phyloP scores from a whole-genome alignment of 2,797 vertebrate species.

The Rhinatrema bivittatum region DNA sequence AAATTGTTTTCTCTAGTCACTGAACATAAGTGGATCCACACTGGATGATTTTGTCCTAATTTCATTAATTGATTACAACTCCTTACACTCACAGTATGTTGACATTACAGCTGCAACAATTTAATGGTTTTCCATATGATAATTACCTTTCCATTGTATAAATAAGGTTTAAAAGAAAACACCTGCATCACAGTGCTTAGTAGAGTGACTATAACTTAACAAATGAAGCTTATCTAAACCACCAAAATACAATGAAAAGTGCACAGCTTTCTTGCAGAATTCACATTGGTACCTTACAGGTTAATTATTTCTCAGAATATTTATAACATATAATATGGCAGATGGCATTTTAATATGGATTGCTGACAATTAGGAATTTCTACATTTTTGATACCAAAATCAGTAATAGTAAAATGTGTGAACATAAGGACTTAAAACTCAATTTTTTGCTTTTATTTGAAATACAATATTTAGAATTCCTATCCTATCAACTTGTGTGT shows the following conservation, averaged over 20 bases:
- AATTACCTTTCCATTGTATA: slow-evolving; percentile 47
- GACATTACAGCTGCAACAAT: slow-evolving; percentile 62
- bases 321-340: slow-evolving; percentile 26
- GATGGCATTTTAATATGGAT: slow-evolving; percentile 23
- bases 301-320: slow-evolving; percentile 30
- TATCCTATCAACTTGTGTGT: slow-evolving; percentile 56
- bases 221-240: slow-evolving; percentile 40
- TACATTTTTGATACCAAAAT: slow-evolving; percentile 28
- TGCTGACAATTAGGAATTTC: slow-evolving; percentile 23
- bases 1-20: slow-evolving; percentile 51
- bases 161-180: slow-evolving; percentile 49
- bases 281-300: slow-evolving; percentile 58
- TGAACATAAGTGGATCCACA: slow-evolving; percentile 56
- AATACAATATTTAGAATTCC: slow-evolving; percentile 53
- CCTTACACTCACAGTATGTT: slow-evolving; percentile 52
- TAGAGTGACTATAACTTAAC: slow-evolving; percentile 37
- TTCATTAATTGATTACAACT: slow-evolving; percentile 57
- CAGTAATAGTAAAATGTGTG: slow-evolving; percentile 42
- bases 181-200: slow-evolving; percentile 36
- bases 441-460: slow-evolving; percentile 44
- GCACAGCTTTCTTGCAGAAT: slow-evolving; percentile 50
- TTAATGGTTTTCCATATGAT: slow-evolving; percentile 52
- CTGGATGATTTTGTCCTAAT: slow-evolving; percentile 57
- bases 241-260: slow-evolving; percentile 50
- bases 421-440: slow-evolving; percentile 40